Base-by-base conservation (phyloP, 2,113 vertebrate genomes). In the Sylvia atricapilla region DNA sequence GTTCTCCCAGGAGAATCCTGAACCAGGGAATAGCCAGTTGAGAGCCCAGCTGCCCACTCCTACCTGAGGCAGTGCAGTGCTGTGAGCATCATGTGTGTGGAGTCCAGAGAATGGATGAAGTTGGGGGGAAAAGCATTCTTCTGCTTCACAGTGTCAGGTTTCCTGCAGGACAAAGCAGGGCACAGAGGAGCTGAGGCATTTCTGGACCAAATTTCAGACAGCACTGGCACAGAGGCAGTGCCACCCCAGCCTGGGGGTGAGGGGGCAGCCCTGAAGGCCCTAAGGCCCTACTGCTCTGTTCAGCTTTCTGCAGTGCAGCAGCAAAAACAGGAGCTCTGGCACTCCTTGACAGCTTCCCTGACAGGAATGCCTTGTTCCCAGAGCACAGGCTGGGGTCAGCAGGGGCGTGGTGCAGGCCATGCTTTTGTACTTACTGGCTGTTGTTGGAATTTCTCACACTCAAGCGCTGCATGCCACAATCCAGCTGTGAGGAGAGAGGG, bases 41-140 rank as follows among this genome's bases (percentile, higher is more conserved):
- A 27, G 31, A 75, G 46, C 37, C 47, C 37, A 1, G 50, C 13
- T 55, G 75, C n/a, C 28, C 3, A 4, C 14, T 59, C 27, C 50
- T 87, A 99, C 99, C 98, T 98, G 43, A 99, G 97, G 95, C 99
- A 99, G 96, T 99, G 95, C 46, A 99, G 98, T 13, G 99, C 98
- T 0, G 99, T 99, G 37, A 99, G 98, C 99, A 99, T 99, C 99
- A 99, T 99, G 96, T 99, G 99, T 0, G 99, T 98, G 44, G 99
- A 99, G 96, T 99, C 99, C 96, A 99, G 97, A 3, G 99, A 99
- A 94, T 99, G 99, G 96, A 99, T 99, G 96, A 99, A 99, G 96
- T 99, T 99, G 33, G 99, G 99, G 0, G 99, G 99, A 83, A 99
- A 99, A 43, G 99, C 99, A 0, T 99, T 99, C 93, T 99, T 99